A percentile compares a stretch with the other conserved stretches of the same genome.
Evolutionary conservation across 2,888 invertebrate genomes (phyloP).

Genomic region (Tachina grossa): DNA sequence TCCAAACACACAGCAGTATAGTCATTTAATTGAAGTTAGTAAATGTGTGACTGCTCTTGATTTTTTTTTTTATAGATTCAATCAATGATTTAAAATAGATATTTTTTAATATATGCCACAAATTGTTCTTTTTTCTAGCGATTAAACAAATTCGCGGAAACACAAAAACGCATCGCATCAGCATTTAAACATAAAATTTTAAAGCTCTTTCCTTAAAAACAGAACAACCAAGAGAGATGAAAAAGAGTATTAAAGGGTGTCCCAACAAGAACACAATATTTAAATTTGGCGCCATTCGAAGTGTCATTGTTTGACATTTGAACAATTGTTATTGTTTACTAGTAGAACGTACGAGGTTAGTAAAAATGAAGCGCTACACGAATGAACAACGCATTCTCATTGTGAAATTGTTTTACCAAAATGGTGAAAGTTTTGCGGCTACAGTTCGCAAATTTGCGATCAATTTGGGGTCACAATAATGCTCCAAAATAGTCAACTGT

Average conservation of each 20-base stretch:
- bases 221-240: not conserved
- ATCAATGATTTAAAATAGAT: constrained; percentile 74
- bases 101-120: constrained; percentile 9
- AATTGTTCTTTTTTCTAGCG: constrained; percentile 76
- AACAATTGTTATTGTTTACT: too few species aligned
- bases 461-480: too few species aligned
- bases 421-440: too few species aligned
- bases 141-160: constrained; percentile 83
- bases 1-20: not conserved
- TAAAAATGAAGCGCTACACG: too few species aligned
- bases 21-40: constrained; percentile 15
- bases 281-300: too few species aligned
- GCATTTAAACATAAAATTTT: constrained; percentile 58
- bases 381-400: too few species aligned
- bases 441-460: too few species aligned
- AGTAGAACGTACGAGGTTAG: too few species aligned
- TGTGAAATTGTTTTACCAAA: too few species aligned
- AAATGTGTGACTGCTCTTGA: constrained; percentile 16
- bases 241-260: constrained; percentile 47
- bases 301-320: too few species aligned
- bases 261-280: too few species aligned
- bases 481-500: too few species aligned
- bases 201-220: not conserved
- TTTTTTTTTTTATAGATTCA: constrained; percentile 72
- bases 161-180: constrained; percentile 81